A percentile compares a stretch with the other conserved stretches of the same genome.
Evolutionary conservation across 2,797 vertebrate species (phyloP).

Genomic region (Babyrousa celebensis): DNA sequence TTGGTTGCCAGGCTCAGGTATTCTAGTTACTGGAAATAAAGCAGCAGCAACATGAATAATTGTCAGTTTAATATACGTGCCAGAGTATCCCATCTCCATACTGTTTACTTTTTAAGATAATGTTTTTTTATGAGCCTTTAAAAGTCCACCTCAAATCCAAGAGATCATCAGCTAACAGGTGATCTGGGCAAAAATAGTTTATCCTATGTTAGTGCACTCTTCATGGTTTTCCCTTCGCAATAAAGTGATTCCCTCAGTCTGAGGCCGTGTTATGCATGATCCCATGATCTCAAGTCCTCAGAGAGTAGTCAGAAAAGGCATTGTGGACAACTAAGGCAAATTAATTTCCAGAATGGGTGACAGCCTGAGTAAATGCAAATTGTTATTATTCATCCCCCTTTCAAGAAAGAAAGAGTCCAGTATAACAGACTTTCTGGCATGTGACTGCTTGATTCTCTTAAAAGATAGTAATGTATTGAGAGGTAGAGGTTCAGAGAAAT

Average conservation of each 20-base stretch:
- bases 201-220: fast-evolving
- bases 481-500: background rate
- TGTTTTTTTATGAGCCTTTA: background rate
- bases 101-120: background rate
- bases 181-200: background rate
- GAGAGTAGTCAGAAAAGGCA: background rate
- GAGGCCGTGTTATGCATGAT: background rate
- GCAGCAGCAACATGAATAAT: background rate
- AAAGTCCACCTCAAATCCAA: background rate
- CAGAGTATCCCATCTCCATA: background rate
- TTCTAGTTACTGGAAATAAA: background rate
- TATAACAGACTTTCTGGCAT: background rate
- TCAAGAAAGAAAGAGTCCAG: background rate
- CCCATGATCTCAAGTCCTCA: background rate
- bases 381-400: background rate
- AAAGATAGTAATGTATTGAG: background rate
- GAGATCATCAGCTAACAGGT: no score
- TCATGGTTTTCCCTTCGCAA: background rate
- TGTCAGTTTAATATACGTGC: background rate
- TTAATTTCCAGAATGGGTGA: background rate
- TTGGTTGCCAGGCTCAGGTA: background rate
- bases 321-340: background rate
- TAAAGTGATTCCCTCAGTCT: background rate
- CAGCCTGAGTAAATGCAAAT: background rate
- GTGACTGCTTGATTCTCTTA: background rate